Base-by-base conservation (phyloP, 2,113 vertebrate species). In the Onychostoma macrolepis region DNA sequence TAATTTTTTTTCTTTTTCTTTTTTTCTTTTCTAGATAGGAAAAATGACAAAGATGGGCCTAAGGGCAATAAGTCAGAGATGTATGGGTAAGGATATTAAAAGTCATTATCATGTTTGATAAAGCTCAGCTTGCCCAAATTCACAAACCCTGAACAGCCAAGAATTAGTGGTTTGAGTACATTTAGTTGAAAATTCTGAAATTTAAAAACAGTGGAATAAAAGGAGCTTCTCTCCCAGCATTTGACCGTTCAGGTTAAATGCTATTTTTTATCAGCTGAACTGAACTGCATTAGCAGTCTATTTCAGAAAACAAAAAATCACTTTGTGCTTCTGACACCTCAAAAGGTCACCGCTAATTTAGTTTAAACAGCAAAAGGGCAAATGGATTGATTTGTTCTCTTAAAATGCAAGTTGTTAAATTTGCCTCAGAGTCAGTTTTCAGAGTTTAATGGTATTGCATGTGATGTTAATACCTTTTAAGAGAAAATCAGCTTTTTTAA, bases 261-360 rank as follows among this genome's bases (percentile, higher is more conserved):
- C 41, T 5, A n/a, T 74, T 43, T 63, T 75, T 45, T 76, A 76
- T 76, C 72, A 76, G n/a, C 41, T 28, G n/a, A 75, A 45, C 21
- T n/a, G 33, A 61, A 61, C 33, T 61, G 53, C 53, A 80, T 80
- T 61, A 80, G 33, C 53, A n/a, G 72, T 76, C 72, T 2, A n/a
- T 76, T 43, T 26, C 41, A 26, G 41, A 76, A 6, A 75, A 76
- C 41, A 80, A 80, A 36, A 24, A 41, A 80, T n/a, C 21, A 43
- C 36, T 80, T 80, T 76, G 78, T 80, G 78, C 78, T 80, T 80
- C 24, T 80, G 78, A 63, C 36, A 63, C 53, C 30, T 58, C 6
- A 53, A 80, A 80, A 80, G 13, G 56, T 80, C 56, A 63, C 30
- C 36, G 56, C 56, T 80, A 80, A 63, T 63, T 6, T 41, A 41